Base-by-base conservation (phyloP, 2,888 invertebrate species). In the Heliconius erato region DNA sequence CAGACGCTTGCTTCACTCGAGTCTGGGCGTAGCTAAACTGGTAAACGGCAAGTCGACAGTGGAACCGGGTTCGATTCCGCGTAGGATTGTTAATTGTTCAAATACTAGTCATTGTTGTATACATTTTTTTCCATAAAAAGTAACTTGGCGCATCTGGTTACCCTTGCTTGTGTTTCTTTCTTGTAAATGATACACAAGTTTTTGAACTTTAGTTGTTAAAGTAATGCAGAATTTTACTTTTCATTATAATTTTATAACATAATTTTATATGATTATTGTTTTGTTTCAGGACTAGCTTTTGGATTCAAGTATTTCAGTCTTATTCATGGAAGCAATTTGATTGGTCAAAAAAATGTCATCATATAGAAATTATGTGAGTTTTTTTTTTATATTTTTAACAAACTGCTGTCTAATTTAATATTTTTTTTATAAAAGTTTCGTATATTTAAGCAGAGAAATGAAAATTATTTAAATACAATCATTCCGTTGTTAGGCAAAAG, bases 341-440 rank as follows among this genome's bases (percentile, higher is more conserved):
- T 88, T 84, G 84, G 82, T 82, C 79, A 74, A 83, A 88, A 92
- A 87, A 80, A 95, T 95, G 95, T 95, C 95, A 87, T 95, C 95
- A 87, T 94, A 94, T 87, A 92, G 95, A 88, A 95, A 94, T 87
- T 95, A 95, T 86, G 95, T 95, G 89, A 94, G 95, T 94, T 88
- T 82, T 14, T 63, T n/a, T 19, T 1, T 23, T 19, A 32, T 49
- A 71, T 49, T 59, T 63, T n/a, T n/a, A n/a, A 63, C 3, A 63
- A 54, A 63, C n/a, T 63, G n/a, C 63, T 63, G n/a, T 9, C n/a
- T 63, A 54, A 54, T 44, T 49, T 54, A 28, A 67, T 28, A n/a
- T n/a, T 63, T 12, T n/a, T 59, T 63, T n/a, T 63, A 63, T 63
- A 63, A 19, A 19, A 54, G 3, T 9, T 23, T 54, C 54, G 23